These are phyloP conservation scores for Amblyornis subalaris DNA, from an alignment of 2,113 vertebrate genomes.

Conservation along the genomic window DNA sequence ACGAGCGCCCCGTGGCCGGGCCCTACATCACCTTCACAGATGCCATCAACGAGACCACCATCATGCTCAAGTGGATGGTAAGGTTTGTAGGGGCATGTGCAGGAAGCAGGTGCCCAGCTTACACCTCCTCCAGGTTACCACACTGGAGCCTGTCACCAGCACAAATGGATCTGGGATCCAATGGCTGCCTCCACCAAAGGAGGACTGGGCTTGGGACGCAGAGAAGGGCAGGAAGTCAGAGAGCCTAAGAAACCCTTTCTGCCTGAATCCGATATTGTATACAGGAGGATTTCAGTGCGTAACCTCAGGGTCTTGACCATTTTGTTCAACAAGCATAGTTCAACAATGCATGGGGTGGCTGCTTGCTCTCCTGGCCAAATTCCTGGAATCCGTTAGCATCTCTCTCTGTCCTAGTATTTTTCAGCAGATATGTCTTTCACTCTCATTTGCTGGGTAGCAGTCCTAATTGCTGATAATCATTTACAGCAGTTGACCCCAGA, in stretches of 20 bases:
- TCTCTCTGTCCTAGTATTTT: neutral
- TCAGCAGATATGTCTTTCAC: neutral
- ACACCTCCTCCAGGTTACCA: neutral
- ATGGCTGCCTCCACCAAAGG: neutral
- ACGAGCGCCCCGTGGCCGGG: constrained; percentile 85
- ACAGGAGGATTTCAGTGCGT: neutral
- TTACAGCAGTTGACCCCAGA: neutral
- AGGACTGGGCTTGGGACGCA: neutral
- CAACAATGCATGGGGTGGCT: accelerated
- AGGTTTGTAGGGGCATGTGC: neutral
- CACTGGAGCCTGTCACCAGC: neutral
- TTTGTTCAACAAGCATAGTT: neutral
- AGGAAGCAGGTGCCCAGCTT: neutral
- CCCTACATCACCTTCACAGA: constrained; percentile 98
- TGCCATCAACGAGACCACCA: constrained; percentile 93
- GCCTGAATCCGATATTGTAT: neutral
- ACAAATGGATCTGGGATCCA: neutral
- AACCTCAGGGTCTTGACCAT: neutral
- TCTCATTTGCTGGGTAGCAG: neutral
- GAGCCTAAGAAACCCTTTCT: neutral
- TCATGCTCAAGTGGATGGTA: constrained; percentile 98
- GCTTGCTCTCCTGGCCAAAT: neutral
- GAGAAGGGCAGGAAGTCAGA: neutral
- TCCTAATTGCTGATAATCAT: neutral
- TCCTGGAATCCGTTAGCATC: neutral